phyloP scores from a whole-genome alignment of 1,140 invertebrate genomes.

The Dolichoris vasculosae region DNA sequence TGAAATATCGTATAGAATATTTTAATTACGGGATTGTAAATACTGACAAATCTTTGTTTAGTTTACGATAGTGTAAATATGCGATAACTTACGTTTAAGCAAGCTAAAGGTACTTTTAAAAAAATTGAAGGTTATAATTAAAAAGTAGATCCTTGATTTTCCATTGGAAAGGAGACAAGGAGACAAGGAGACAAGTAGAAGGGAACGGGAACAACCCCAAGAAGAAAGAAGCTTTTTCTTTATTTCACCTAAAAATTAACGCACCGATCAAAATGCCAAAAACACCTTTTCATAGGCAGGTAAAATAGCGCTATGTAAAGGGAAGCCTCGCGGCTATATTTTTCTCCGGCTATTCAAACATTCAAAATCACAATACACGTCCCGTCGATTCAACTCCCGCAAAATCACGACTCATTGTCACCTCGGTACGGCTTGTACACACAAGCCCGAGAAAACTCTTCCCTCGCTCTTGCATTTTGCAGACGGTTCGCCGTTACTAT shows the following conservation, averaged over 20 bases:
- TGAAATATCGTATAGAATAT: too few relatives aligned
- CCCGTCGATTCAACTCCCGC: neutral
- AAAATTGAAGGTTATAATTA: neutral
- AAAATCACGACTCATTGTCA: conserved; percentile 27
- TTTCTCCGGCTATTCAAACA: neutral
- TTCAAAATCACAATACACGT: neutral
- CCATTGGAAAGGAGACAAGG: neutral
- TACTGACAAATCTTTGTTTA: too few relatives aligned
- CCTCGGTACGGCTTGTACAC: neutral
- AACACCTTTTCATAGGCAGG: neutral
- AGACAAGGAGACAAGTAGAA: neutral
- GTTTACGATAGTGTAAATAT: too few relatives aligned
- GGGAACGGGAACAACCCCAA: too few relatives aligned
- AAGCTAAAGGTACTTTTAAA: neutral
- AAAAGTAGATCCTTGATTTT: neutral
- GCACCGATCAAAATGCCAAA: neutral
- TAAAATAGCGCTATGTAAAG: too few relatives aligned
- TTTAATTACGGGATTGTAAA: too few relatives aligned
- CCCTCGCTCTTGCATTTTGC: neutral
- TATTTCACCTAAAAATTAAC: neutral
- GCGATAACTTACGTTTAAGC: neutral
- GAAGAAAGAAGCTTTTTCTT: neutral
- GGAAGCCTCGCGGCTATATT: too few relatives aligned
- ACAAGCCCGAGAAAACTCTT: neutral
- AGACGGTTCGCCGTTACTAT: neutral